phyloP scores from a whole-genome alignment of 2,113 vertebrate genomes.

The Oncorhynchus tshawytscha region DNA sequence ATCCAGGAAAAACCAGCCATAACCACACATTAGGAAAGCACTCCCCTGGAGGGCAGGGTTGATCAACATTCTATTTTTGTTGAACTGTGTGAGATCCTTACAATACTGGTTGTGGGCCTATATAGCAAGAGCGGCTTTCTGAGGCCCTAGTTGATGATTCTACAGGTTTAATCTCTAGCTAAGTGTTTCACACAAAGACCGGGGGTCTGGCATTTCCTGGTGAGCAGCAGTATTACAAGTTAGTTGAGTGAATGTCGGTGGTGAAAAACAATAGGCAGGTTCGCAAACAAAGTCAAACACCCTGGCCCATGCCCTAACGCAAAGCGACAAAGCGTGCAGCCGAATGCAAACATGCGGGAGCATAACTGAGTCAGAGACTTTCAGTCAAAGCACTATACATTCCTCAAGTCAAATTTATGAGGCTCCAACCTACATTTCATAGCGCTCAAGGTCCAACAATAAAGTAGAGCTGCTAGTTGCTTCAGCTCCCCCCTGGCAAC shows the following conservation, averaged over 20 bases:
- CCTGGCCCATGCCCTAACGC: constrained; percentile 41
- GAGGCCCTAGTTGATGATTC: too few relatives aligned
- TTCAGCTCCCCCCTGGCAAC: constrained; percentile 8
- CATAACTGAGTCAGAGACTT: constrained; percentile 62
- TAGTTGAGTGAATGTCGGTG: not conserved
- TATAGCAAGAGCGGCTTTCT: too few relatives aligned
- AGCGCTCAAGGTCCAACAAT: constrained; percentile 58
- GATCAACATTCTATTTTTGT: too few relatives aligned
- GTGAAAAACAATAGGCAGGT: constrained; percentile 3
- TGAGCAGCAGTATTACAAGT: not conserved
- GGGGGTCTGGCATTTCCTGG: not conserved
- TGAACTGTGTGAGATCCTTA: too few relatives aligned
- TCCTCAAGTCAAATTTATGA: constrained; percentile 49
- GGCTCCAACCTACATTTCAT: constrained; percentile 35
- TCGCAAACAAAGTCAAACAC: constrained; percentile 52
- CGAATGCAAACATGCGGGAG: constrained; percentile 52
- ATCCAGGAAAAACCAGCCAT: too few relatives aligned
- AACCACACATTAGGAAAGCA: too few relatives aligned
- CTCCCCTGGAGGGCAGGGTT: too few relatives aligned
- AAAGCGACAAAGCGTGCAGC: constrained; percentile 51
- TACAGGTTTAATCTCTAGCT: not conserved
- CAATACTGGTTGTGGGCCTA: too few relatives aligned
- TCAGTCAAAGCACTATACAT: constrained; percentile 54
- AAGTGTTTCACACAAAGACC: not conserved
- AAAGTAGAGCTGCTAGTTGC: not conserved